Evolutionary conservation across 2,113 vertebrate species (phyloP).

Genomic region (Ginglymostoma cirratum): DNA sequence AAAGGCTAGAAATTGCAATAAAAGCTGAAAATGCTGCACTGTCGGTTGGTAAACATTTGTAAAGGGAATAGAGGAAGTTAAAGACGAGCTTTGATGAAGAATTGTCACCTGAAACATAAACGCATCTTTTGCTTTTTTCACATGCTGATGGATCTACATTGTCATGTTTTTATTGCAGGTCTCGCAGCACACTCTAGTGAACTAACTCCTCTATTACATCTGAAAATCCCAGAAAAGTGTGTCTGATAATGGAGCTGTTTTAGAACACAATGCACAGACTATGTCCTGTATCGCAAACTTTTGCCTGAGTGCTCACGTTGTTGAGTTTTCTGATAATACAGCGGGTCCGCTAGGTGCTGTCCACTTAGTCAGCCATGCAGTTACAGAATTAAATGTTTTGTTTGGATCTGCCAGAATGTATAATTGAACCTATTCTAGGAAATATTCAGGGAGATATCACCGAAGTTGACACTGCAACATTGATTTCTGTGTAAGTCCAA

Average conservation of each 20-base stretch:
- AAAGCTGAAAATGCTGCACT: not conserved
- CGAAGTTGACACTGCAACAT: not conserved
- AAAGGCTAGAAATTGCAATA: not conserved
- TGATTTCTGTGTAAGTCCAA: not conserved
- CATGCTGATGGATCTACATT: not conserved
- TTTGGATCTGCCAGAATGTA: not conserved
- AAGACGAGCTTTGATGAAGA: not conserved
- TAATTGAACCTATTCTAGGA: not conserved
- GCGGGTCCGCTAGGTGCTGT: too few relatives aligned
- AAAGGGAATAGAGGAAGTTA: not conserved
- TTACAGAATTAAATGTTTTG: not conserved
- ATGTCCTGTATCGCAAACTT: not conserved
- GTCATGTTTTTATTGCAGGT: not conserved
- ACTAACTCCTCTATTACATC: slow-evolving; percentile 15
- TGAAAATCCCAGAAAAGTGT: not conserved
- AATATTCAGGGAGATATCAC: not conserved
- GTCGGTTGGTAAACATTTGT: not conserved
- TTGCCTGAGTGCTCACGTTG: not conserved
- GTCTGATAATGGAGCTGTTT: not conserved
- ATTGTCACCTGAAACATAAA: not conserved
- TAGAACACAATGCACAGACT: too few relatives aligned
- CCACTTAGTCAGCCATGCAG: not conserved
- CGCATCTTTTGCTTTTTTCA: not conserved
- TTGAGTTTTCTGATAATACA: not conserved
- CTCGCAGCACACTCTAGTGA: slow-evolving; percentile 33